Conservation (phyloP, 2,888 invertebrate species). For the Yponomeuta plumbellus region DNA sequence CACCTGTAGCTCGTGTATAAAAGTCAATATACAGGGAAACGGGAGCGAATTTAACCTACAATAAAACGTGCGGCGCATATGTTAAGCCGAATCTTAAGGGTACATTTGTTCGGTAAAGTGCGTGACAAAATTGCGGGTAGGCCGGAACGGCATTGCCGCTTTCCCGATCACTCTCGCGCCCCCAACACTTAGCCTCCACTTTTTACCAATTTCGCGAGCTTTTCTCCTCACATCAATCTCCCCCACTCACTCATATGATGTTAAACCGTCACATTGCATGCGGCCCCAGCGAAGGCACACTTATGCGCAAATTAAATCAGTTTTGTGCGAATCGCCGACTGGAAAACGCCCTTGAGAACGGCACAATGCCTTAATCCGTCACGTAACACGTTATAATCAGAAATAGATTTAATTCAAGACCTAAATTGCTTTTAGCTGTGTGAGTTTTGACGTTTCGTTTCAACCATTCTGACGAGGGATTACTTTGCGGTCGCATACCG, state of each 20-base stretch:
- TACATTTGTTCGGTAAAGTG: conserved; percentile 71
- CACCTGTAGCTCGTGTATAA: conserved; percentile 47
- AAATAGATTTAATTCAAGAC: background rate
- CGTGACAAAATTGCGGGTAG: conserved; percentile 70
- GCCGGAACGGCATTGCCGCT: conserved; percentile 39
- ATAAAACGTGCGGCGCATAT: conserved; percentile 70
- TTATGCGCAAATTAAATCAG: conserved; percentile 16
- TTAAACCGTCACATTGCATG: conserved; percentile 50
- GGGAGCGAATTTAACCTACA: conserved; percentile 56
- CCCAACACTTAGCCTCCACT: conserved; percentile 72
- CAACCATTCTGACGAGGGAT: no score
- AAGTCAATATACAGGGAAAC: conserved; percentile 42
- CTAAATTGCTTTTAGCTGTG: background rate
- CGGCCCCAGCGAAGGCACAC: conserved; percentile 33
- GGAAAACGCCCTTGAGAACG: background rate
- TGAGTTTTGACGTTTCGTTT: no score
- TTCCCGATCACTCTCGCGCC: conserved; percentile 62
- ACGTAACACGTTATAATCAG: background rate
- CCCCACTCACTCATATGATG: conserved; percentile 50
- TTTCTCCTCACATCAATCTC: conserved; percentile 70
- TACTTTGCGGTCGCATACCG: no score
- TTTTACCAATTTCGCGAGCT: conserved; percentile 73
- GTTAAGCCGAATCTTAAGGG: conserved; percentile 66
- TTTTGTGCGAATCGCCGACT: background rate
- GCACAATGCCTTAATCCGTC: background rate